Conservation (phyloP, 2,113 vertebrate species). For the Turdus rufiventris region DNA sequence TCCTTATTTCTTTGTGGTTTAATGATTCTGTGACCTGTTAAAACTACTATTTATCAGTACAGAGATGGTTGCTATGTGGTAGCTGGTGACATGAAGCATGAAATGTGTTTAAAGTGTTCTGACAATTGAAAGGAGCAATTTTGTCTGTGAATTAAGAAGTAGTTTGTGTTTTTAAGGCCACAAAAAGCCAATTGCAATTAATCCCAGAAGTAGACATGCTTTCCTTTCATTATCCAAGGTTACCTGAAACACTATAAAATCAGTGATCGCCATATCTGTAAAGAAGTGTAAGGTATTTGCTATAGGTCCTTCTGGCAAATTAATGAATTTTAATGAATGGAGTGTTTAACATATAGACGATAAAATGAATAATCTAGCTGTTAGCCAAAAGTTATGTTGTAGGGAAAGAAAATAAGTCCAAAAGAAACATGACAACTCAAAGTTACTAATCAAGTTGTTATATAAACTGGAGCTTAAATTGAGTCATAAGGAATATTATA, state of each 20-base stretch:
- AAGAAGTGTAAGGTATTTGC: background rate
- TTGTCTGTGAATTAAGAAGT: background rate
- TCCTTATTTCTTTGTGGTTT: background rate
- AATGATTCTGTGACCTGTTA: slow-evolving; percentile 5
- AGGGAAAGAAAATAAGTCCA: background rate
- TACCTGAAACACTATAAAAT: background rate
- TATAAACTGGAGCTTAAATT: background rate
- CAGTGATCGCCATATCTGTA: background rate
- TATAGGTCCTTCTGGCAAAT: background rate
- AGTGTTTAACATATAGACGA: background rate
- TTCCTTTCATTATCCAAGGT: background rate
- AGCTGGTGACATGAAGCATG: slow-evolving; percentile 6
- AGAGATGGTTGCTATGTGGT: background rate
- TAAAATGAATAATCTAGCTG: background rate
- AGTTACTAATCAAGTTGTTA: background rate
- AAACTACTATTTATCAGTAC: slow-evolving; percentile 2
- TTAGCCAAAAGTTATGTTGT: background rate
- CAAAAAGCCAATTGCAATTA: background rate
- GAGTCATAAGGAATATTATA: background rate
- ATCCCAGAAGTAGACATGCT: background rate
- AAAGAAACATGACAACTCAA: background rate
- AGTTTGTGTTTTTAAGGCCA: background rate
- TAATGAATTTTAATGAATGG: background rate
- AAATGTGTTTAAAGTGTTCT: slow-evolving; percentile 33
- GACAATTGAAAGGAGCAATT: slow-evolving; percentile 1